Conservation (phyloP, 2,888 invertebrate genomes). For the Morinoia aosen region DNA sequence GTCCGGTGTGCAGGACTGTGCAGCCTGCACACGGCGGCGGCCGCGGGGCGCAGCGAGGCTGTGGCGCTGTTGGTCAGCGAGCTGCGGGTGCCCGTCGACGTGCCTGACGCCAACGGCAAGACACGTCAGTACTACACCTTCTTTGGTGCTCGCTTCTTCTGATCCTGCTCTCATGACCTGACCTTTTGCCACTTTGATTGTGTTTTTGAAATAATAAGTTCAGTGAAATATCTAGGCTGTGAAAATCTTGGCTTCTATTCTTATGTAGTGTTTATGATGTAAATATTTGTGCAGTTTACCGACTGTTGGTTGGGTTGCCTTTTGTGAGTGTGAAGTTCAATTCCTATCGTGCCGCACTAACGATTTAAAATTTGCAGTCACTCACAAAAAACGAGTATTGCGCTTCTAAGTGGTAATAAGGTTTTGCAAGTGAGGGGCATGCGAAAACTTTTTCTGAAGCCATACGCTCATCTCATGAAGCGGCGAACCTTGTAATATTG, state of each 20-base stretch:
- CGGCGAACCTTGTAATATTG: no score
- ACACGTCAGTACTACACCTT: not conserved
- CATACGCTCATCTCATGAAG: no score
- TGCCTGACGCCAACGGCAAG: not conserved
- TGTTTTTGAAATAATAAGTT: no score
- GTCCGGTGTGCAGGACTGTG: not conserved
- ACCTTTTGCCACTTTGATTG: not conserved
- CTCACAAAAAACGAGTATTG: not conserved
- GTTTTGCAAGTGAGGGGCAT: not conserved
- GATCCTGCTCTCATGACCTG: not conserved
- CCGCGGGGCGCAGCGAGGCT: not conserved
- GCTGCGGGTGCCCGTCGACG: constrained; percentile 5
- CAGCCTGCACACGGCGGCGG: constrained; percentile 30
- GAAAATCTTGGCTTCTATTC: not conserved
- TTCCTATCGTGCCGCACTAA: not conserved
- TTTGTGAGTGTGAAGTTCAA: not conserved
- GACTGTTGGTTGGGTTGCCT: not conserved
- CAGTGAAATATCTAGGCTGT: not conserved
- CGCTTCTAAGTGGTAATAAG: not conserved
- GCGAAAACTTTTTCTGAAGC: not conserved
- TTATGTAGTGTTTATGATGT: not conserved
- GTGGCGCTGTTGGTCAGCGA: not conserved
- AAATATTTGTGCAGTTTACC: not conserved
- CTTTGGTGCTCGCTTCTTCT: not conserved
- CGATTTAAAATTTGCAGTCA: not conserved